Percentiles rank a stretch among this genome's conserved stretches.
These are phyloP conservation scores for Phylloscopus whistleri DNA, from an alignment of 2,113 vertebrate genomes.

Conservation along the genomic window DNA sequence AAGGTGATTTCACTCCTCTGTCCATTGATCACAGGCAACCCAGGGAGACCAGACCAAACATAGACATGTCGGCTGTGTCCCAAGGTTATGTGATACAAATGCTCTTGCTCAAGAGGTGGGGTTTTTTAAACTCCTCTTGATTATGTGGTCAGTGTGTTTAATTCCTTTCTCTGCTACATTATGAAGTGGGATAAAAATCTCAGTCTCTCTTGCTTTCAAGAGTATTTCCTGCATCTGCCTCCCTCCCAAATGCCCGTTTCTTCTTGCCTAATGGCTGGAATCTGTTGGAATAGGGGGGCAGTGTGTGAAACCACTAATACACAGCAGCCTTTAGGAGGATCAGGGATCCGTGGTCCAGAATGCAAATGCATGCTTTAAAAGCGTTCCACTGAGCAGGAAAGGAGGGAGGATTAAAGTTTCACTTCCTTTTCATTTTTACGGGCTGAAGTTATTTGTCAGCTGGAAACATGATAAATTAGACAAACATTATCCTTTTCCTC, in stretches of 20 bases:
- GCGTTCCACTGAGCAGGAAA: conserved; percentile 27
- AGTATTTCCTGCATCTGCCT: conserved; percentile 13
- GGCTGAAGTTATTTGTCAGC: conserved; percentile 52
- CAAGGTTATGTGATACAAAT: conserved; percentile 49
- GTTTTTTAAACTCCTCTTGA: neutral
- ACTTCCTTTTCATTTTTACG: conserved; percentile 47
- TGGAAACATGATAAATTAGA: conserved; percentile 59
- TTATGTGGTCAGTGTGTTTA: conserved; percentile 43
- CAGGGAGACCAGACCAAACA: conserved; percentile 65
- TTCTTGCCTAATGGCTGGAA: conserved; percentile 15
- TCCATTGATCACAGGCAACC: conserved; percentile 56
- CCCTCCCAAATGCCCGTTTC: conserved; percentile 15
- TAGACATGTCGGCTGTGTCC: conserved; percentile 35
- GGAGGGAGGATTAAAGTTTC: conserved; percentile 40
- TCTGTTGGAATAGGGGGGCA: neutral
- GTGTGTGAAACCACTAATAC: conserved; percentile 37
- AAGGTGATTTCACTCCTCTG: conserved; percentile 58
- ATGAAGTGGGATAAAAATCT: conserved; percentile 49
- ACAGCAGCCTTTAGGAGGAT: conserved; percentile 16
- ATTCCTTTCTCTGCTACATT: conserved; percentile 39
- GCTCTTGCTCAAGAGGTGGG: neutral
- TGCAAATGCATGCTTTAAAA: conserved; percentile 30
- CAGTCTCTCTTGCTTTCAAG: conserved; percentile 21
- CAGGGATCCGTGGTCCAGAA: conserved; percentile 30
- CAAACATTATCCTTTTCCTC: conserved; percentile 59